Conservation (phyloP, 2,113 vertebrate species). For the Cyanocitta stelleri region DNA sequence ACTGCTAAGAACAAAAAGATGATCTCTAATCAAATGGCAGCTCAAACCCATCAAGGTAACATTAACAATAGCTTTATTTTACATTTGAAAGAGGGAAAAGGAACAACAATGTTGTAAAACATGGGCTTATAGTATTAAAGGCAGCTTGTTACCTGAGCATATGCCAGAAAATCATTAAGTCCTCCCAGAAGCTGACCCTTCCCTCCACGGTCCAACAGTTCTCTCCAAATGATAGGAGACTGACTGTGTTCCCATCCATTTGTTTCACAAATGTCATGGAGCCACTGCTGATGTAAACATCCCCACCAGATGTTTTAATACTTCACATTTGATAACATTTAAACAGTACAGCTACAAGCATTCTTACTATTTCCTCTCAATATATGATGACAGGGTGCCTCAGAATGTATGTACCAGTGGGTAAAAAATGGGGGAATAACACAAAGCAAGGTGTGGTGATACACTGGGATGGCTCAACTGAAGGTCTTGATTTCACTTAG, state of each 20-base stretch:
- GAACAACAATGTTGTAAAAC: not conserved
- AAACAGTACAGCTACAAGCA: not conserved
- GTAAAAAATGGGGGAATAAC: not conserved
- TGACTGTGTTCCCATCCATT: slow-evolving; percentile 82
- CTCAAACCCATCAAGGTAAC: not conserved
- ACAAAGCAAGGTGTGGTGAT: not conserved
- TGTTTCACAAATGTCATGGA: slow-evolving; percentile 71
- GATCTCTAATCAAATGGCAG: not conserved
- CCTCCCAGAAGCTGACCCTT: slow-evolving; percentile 87
- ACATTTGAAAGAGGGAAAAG: not conserved
- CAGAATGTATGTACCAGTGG: not conserved
- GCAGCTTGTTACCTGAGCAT: slow-evolving; percentile 79
- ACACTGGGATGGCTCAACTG: not conserved
- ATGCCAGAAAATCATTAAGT: slow-evolving; percentile 84
- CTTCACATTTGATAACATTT: not conserved
- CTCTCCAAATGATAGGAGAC: slow-evolving; percentile 92
- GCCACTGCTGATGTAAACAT: slow-evolving; percentile 79
- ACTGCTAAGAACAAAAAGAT: slow-evolving; percentile 70
- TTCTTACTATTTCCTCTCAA: not conserved
- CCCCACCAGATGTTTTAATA: not conserved
- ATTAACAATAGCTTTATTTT: not conserved
- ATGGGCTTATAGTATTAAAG: not conserved
- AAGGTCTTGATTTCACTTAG: not conserved
- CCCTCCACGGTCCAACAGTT: slow-evolving; percentile 84
- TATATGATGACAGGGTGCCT: not conserved